phyloP scores from a whole-genome alignment of 2,113 vertebrate species.

The Entomyzon cyanotis region DNA sequence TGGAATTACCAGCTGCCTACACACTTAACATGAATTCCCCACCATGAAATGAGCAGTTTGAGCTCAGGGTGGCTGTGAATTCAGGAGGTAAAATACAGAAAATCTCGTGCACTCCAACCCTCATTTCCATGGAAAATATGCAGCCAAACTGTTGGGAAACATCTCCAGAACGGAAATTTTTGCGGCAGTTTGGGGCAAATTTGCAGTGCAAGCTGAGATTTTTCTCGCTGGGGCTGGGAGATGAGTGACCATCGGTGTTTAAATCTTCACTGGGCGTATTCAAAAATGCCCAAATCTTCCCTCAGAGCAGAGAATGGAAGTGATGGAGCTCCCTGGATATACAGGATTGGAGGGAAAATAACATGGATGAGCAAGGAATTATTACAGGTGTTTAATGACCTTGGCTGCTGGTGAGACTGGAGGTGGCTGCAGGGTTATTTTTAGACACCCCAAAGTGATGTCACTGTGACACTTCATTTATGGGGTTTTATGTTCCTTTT shows the following conservation, averaged over 20 bases:
- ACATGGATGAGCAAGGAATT: background rate
- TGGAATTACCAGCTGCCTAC: conserved; percentile 8
- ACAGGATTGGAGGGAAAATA: background rate
- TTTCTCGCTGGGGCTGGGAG: background rate
- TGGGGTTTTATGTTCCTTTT: background rate
- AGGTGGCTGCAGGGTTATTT: background rate
- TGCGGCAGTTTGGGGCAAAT: background rate
- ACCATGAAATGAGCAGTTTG: background rate
- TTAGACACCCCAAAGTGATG: background rate
- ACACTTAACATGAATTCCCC: background rate
- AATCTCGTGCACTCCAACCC: background rate
- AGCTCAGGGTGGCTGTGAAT: background rate
- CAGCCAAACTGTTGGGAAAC: background rate
- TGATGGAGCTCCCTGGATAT: background rate
- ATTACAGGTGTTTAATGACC: background rate
- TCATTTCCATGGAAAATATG: background rate
- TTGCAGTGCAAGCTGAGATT: background rate
- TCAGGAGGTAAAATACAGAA: background rate
- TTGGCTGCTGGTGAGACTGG: background rate
- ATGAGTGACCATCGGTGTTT: background rate
- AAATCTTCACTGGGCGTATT: background rate
- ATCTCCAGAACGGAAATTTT: background rate
- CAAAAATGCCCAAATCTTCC: background rate
- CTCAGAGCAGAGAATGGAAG: background rate
- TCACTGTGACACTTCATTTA: background rate